phyloP scores from a whole-genome alignment of 2,113 vertebrate genomes.

The Calyptomena viridis region DNA sequence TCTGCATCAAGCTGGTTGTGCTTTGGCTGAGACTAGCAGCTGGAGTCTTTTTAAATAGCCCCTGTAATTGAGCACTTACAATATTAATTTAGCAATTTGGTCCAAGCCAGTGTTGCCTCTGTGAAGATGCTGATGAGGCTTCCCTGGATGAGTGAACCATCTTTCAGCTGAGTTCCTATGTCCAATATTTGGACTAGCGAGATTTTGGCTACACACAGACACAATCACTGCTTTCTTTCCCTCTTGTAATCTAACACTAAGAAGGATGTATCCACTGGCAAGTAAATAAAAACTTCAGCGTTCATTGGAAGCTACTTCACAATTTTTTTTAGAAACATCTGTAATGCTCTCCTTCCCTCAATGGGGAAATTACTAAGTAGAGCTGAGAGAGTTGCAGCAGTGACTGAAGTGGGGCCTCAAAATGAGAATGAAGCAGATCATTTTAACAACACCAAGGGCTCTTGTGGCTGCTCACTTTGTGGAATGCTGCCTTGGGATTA shows the following conservation, averaged over 20 bases:
- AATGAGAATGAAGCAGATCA: background rate
- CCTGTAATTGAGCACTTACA: constrained; percentile 3
- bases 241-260: background rate
- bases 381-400: background rate
- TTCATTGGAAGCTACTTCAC: background rate
- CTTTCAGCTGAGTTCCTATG: background rate
- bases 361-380: background rate
- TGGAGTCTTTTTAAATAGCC: constrained; percentile 1
- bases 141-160: background rate
- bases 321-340: background rate
- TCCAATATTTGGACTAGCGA: background rate
- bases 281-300: background rate
- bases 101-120: background rate
- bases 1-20: background rate
- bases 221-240: background rate
- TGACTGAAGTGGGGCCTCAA: background rate
- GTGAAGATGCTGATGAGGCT: constrained; percentile 22
- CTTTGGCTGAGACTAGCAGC: background rate
- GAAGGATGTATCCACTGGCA: background rate
- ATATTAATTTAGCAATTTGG: background rate
- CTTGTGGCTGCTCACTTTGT: background rate
- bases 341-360: background rate
- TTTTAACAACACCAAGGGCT: background rate
- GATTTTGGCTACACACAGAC: background rate
- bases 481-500: background rate